phyloP scores from a whole-genome alignment of 2,113 vertebrate species.

The Pardalotus punctatus region DNA sequence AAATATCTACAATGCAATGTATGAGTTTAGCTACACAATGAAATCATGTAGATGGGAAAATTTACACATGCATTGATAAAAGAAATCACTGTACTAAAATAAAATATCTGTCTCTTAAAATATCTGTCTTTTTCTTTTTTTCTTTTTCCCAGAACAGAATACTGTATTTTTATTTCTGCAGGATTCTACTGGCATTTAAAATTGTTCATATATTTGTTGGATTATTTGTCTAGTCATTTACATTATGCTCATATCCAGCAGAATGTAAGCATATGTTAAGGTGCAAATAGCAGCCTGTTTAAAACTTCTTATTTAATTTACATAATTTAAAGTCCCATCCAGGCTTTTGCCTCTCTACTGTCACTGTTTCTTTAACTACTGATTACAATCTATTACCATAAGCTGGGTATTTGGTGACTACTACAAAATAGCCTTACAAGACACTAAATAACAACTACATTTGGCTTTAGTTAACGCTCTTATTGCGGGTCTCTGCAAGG shows the following conservation, averaged over 20 bases:
- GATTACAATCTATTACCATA: neutral
- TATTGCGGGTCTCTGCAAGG: neutral
- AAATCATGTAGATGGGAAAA: neutral
- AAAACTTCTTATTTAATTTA: neutral
- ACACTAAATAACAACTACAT: neutral
- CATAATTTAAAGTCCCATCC: neutral
- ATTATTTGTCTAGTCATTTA: neutral
- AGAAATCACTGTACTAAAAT: neutral
- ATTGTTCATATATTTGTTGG: neutral
- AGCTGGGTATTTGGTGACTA: neutral
- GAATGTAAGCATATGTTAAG: neutral
- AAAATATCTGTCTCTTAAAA: neutral
- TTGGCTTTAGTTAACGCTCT: neutral
- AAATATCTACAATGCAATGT: neutral
- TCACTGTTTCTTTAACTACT: neutral
- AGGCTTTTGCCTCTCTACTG: neutral
- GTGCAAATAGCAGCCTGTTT: neutral
- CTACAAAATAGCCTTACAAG: neutral
- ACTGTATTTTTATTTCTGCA: neutral
- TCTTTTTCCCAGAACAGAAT: neutral
- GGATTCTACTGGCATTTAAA: neutral
- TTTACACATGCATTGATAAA: neutral
- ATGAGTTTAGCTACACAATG: neutral
- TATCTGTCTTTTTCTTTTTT: neutral
- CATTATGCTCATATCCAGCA: neutral